A percentile compares a stretch with the other conserved stretches of the same genome.
phyloP scores from a whole-genome alignment of 2,888 invertebrate species.

The Drosophila subquinaria region DNA sequence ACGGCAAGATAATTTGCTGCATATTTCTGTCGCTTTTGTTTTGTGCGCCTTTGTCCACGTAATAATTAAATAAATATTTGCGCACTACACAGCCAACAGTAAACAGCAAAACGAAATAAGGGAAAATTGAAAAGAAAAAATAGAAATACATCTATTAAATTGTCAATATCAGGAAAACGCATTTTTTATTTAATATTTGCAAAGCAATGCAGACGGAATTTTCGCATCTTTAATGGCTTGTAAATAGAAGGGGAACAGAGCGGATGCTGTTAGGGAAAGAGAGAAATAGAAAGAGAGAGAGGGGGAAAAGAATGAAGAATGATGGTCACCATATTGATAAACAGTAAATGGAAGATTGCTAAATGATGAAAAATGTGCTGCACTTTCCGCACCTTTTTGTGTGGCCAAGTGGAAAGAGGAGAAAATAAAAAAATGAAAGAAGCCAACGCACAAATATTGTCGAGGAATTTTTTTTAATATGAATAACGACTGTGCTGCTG shows the following conservation, averaged over 20 bases:
- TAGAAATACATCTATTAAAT: conserved; percentile 44
- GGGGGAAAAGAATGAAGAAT: conserved; percentile 1
- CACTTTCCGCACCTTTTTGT: conserved; percentile 74
- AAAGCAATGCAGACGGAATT: conserved; percentile 15
- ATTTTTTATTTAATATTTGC: conserved; percentile 41
- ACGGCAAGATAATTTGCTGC: conserved; percentile 60
- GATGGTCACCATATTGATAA: conserved; percentile 71
- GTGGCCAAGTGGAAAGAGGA: conserved; percentile 55
- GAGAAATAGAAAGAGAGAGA: not conserved
- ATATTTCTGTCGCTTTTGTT: conserved; percentile 56
- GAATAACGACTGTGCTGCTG: conserved; percentile 66
- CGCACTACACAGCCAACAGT: conserved; percentile 23
- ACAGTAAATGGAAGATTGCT: conserved; percentile 65
- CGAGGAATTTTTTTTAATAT: conserved; percentile 69
- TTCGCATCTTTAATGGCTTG: conserved; percentile 21
- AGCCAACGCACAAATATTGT: conserved; percentile 76
- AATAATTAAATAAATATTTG: conserved; percentile 77
- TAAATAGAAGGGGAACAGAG: not conserved
- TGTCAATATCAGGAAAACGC: conserved; percentile 39
- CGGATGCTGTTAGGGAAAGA: not conserved
- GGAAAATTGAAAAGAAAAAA: not conserved
- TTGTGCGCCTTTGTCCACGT: conserved; percentile 51
- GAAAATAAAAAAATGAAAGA: conserved; percentile 50
- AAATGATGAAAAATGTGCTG: conserved; percentile 79
- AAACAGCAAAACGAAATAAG: not conserved